These are phyloP conservation scores for Watsonalla cultraria DNA, from an alignment of 2,888 invertebrate species.

Conservation along the genomic window DNA sequence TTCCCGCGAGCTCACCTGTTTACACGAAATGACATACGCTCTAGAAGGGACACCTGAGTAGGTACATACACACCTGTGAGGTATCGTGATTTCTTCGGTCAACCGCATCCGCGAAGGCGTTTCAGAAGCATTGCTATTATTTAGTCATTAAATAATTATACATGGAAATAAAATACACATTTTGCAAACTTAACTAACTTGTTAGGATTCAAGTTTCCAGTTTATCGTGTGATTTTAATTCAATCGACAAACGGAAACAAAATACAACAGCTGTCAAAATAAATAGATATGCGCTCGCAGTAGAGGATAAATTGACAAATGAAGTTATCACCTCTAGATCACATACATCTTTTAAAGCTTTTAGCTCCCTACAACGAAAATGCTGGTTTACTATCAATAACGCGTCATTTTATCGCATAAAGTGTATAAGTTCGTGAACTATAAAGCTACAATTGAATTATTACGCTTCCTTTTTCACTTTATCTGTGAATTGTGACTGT, in stretches of 20 bases:
- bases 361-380: slow-evolving; percentile 49
- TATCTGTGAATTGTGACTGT: slow-evolving; percentile 8
- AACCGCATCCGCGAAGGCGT: no score
- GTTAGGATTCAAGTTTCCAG: no score
- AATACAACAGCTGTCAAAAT: no score
- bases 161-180: no score
- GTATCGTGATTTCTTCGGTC: no score
- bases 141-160: no score
- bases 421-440: slow-evolving; percentile 37
- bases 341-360: slow-evolving; percentile 37
- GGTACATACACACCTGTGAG: no score
- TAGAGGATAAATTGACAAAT: neutral
- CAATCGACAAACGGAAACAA: no score
- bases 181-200: no score
- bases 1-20: slow-evolving; percentile 70
- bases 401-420: slow-evolving; percentile 57
- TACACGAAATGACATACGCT: slow-evolving; percentile 32
- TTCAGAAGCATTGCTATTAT: no score
- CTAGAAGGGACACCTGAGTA: slow-evolving; percentile 29
- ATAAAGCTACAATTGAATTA: slow-evolving; percentile 37
- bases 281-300: no score
- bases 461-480: neutral
- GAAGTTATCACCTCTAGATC: slow-evolving; percentile 27
- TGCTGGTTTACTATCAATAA: slow-evolving; percentile 63
- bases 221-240: no score